Base-by-base conservation (phyloP, 2,888 invertebrate genomes). In the Drosophila algonquin region DNA sequence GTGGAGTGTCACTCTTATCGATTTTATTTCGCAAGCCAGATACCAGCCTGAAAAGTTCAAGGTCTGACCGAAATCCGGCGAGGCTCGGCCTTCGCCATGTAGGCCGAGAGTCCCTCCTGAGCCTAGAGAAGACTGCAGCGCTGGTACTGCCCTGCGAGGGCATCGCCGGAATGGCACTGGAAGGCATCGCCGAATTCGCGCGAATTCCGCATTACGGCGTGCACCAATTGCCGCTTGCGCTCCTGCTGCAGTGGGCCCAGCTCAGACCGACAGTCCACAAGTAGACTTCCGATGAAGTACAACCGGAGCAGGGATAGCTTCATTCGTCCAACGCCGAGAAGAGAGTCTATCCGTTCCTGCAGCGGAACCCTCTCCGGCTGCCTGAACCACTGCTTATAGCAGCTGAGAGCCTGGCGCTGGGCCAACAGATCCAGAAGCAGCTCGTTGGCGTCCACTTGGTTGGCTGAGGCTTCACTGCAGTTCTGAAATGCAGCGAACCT, bases 171-270 rank as follows among this genome's bases (percentile, higher is more conserved):
- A 14, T 84, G 85, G 53, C 91, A 91, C 10, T 74, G 76, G 60
- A 92, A 91, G 4, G 87, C 77, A 63, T 89, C 87, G n/a, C 80
- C 81, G 54, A 91, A 91, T 45, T 83, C 89, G 30, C 70, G 73
- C 32, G 87, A 80, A 70, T 92, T 90, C 54, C 88, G 86, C 53
- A 92, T 72, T 54, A 88, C 77, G n/a, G 71, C 77, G 57, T 91
- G 87, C 24, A 89, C 73, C 47, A 91, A 63, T 24, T 84, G 78
- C 1, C 87, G 80, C 57, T 73, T 82, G 0, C 54, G 69, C 12
- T 77, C 79, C 75, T 81, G 78, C 35, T 81, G 76, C 24, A 65
- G 58, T 16, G 54, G 60, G 9, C 55, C 57, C 56, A 57, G 53
- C 18, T 32, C 58, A 14, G 57, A 63, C 12, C 80, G 82, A 27